Conservation (phyloP, 2,797 vertebrate species). For the Melopsittacus undulatus region DNA sequence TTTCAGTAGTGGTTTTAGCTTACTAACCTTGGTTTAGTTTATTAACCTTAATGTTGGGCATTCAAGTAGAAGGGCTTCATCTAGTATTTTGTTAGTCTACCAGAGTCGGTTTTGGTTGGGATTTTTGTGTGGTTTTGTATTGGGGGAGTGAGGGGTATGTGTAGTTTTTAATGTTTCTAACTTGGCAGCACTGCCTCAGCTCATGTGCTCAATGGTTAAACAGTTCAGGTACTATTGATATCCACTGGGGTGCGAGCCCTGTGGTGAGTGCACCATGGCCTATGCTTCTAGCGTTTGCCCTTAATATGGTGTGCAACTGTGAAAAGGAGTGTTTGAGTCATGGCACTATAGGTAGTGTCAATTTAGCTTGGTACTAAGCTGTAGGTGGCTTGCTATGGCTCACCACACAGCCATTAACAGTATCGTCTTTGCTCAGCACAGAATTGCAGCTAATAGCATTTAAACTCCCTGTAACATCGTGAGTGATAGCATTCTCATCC, state of each 20-base stretch:
- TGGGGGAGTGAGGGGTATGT: background rate
- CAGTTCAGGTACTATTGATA: background rate
- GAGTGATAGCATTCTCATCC: slow-evolving; percentile 35
- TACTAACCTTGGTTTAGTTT: background rate
- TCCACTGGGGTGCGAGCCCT: background rate
- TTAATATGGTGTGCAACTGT: slow-evolving; percentile 56
- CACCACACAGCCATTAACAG: slow-evolving; percentile 55
- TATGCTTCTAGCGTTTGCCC: slow-evolving; percentile 2
- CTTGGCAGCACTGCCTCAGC: background rate
- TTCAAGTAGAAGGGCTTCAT: background rate
- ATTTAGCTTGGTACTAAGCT: slow-evolving; percentile 53
- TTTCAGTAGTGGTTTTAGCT: background rate
- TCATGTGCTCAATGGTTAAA: background rate
- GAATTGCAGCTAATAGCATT: slow-evolving; percentile 34
- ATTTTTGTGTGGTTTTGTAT: background rate
- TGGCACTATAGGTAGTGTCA: slow-evolving; percentile 22
- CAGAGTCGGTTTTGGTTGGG: background rate
- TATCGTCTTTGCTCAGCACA: slow-evolving; percentile 56
- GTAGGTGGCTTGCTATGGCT: slow-evolving; percentile 65
- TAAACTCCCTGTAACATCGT: slow-evolving; percentile 23
- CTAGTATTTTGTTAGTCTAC: background rate
- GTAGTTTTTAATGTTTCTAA: background rate
- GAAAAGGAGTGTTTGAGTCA: slow-evolving; percentile 66
- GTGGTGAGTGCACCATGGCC: background rate
- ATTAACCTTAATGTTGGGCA: background rate